Evolutionary conservation across 2,797 vertebrate genomes (phyloP), one percentile per base, ranked within the genome.

Genomic region (Pyrrhura leucotis): DNA sequence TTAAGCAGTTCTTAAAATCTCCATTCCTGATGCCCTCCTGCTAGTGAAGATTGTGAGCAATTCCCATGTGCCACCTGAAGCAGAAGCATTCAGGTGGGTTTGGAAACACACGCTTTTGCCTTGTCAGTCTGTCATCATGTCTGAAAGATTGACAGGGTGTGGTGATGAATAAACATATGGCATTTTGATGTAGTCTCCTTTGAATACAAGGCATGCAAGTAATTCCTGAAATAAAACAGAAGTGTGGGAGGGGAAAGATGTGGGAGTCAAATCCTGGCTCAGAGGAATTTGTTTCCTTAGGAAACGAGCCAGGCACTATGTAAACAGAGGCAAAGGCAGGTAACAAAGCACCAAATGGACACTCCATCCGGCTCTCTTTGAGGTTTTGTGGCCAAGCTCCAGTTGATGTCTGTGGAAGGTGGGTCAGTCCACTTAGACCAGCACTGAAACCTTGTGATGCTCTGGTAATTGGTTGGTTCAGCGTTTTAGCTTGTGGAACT

Each of bases 141-240:
- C 54, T 87, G 72, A n/a, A 86, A 89, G 84, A 90, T 20, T 54
- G 71, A 54, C 59, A 53, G 39, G 39, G 8, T 23, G 37, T 21
- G 44, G 81, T 39, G 14, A 68, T 89, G 77, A 95, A 94, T 76
- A 93, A 95, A 67, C 42, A 93, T 63, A 35, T 47, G 59, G 19
- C 17, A 37, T 75, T 92, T 88, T 2, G 59, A 35, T 31, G 21
- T 25, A 25, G 42, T 35, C 2, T 77, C 6, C 63, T 76, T 87
- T 5, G 54, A 78, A 42, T 79, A 47, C 28, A 62, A 86, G 86
- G 19, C 28, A 53, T 28, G 16, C 47, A 66, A 76, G 11, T 39
- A 53, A 77, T 75, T 89, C 86, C 89, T 79, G 61, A 90, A 90
- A 79, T 85, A 65, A 78, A 56, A 47, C 44, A 44, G 31, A 68